These are phyloP conservation scores for Cryptocephalus moraei DNA, from an alignment of 2,888 invertebrate species.

Conservation along the genomic window DNA sequence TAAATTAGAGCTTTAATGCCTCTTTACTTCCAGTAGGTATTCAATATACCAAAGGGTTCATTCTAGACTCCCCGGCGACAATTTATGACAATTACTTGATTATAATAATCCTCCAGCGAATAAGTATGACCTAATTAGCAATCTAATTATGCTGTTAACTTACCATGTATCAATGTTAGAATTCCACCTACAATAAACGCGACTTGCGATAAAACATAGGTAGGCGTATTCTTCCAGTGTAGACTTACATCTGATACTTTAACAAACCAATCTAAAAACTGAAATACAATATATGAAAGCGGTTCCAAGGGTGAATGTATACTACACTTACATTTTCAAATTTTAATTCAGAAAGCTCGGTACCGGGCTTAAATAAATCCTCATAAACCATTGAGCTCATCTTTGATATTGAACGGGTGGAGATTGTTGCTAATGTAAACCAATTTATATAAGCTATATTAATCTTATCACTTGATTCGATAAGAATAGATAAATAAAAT, in stretches of 20 bases:
- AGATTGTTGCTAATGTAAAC: too few species aligned
- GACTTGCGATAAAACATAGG: constrained; percentile 53
- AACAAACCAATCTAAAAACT: constrained; percentile 56
- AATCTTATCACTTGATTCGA: too few species aligned
- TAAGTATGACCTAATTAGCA: too few species aligned
- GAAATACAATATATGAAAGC: constrained; percentile 5
- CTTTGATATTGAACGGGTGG: neutral
- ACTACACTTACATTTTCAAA: constrained; percentile 28
- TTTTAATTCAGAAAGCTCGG: constrained; percentile 27
- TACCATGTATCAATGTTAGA: constrained; percentile 60
- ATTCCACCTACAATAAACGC: constrained; percentile 51
- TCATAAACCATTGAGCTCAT: constrained; percentile 20
- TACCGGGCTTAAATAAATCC: constrained; percentile 27
- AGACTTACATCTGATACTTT: constrained; percentile 43
- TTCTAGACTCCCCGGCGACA: too few species aligned
- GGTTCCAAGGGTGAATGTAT: neutral
- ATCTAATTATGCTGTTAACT: neutral
- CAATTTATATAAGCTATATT: too few species aligned
- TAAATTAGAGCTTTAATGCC: too few species aligned
- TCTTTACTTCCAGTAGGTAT: too few species aligned
- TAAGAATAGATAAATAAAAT: too few species aligned
- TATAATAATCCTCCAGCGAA: too few species aligned
- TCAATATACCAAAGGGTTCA: too few species aligned
- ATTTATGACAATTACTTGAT: too few species aligned
- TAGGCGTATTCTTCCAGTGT: constrained; percentile 56